Evolutionary conservation across 2,888 invertebrate species (phyloP).

Genomic region (Mellilla xanthometata): DNA sequence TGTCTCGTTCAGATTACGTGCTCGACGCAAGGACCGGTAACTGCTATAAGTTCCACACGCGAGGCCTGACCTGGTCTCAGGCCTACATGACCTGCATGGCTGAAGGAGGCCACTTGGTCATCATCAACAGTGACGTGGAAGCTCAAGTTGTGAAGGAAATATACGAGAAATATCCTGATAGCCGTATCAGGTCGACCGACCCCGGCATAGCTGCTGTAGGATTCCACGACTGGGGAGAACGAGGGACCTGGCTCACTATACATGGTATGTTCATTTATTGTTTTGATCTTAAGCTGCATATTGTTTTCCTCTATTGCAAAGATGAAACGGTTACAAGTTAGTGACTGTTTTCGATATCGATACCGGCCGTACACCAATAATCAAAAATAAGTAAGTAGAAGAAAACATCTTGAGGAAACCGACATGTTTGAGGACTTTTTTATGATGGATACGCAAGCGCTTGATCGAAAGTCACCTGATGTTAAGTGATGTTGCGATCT

Average conservation of each 20-base stretch:
- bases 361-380: too few species aligned
- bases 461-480: too few species aligned
- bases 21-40: conserved; percentile 39
- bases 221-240: conserved; percentile 41
- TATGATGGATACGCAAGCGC: too few species aligned
- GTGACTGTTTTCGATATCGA: too few species aligned
- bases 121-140: conserved; percentile 50
- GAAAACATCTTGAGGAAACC: too few species aligned
- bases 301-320: too few species aligned
- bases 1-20: conserved; percentile 41
- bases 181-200: conserved; percentile 24
- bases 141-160: conserved; percentile 36
- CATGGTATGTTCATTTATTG: conserved; percentile 35
- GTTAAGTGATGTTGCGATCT: too few species aligned
- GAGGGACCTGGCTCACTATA: conserved; percentile 44
- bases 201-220: conserved; percentile 38
- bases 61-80: conserved; percentile 43
- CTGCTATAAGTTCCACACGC: conserved; percentile 32
- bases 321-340: too few species aligned
- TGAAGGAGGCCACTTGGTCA: conserved; percentile 50
- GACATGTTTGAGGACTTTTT: too few species aligned
- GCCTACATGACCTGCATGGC: conserved; percentile 51
- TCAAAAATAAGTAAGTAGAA: too few species aligned
- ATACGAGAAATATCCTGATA: conserved; percentile 34
- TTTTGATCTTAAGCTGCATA: too few species aligned